Conservation (phyloP, 2,888 invertebrate species). For the Oxyteleia sp. region DNA sequence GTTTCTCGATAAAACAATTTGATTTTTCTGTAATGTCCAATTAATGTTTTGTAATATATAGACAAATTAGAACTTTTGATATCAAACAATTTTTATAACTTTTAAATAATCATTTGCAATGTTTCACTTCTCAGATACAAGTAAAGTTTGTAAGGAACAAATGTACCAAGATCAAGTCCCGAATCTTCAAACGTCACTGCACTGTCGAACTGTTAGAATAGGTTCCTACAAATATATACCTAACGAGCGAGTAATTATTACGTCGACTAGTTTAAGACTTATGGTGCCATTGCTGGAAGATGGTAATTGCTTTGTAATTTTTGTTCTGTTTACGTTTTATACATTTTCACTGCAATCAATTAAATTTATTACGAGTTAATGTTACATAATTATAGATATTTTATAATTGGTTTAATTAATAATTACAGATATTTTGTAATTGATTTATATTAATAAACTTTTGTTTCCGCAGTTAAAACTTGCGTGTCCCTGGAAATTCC, state of each 20-base stretch:
- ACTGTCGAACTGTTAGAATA: slow-evolving; percentile 93
- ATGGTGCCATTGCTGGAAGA: slow-evolving; percentile 87
- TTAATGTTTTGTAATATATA: too few species aligned
- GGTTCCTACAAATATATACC: slow-evolving; percentile 95
- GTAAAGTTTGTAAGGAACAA: slow-evolving; percentile 25
- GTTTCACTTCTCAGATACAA: slow-evolving; percentile 69
- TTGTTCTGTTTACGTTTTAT: background rate
- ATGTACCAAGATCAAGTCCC: slow-evolving; percentile 30
- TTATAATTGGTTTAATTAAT: too few species aligned
- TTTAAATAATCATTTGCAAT: too few species aligned
- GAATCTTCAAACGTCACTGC: slow-evolving; percentile 89
- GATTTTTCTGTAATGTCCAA: too few species aligned
- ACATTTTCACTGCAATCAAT: background rate
- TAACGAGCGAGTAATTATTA: slow-evolving; percentile 90
- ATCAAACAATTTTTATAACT: slow-evolving; percentile 34
- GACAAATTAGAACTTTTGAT: too few species aligned
- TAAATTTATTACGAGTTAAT: too few species aligned
- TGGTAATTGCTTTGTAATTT: slow-evolving; percentile 78
- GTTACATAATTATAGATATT: too few species aligned
- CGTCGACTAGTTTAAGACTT: slow-evolving; percentile 87
- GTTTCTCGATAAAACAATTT: too few species aligned
- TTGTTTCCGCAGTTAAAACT: slow-evolving; percentile 75
- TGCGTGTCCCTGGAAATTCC: slow-evolving; percentile 91
- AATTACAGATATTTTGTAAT: too few species aligned
- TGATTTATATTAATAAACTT: background rate